These are phyloP conservation scores for Lethocerus indicus DNA, from an alignment of 1,140 invertebrate species.

Conservation along the genomic window DNA sequence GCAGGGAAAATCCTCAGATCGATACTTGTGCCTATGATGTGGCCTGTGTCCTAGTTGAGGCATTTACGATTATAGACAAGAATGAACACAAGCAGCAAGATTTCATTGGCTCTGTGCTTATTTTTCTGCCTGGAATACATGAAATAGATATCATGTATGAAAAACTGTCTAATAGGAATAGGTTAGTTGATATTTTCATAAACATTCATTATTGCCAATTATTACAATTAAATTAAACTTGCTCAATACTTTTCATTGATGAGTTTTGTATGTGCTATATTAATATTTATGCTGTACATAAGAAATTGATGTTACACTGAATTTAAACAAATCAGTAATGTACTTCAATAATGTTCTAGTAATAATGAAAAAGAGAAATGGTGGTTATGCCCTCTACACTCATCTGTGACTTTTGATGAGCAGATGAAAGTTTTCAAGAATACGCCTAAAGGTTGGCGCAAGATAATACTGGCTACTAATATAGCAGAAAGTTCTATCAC, in stretches of 20 bases:
- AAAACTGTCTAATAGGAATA: background rate
- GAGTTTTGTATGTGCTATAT: too few relatives aligned
- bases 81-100: constrained; percentile 22
- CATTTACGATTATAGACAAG: constrained; percentile 52
- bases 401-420: constrained; percentile 44
- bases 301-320: too few relatives aligned
- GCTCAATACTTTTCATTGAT: background rate
- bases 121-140: constrained; percentile 73
- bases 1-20: constrained; percentile 31
- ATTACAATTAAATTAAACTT: too few relatives aligned
- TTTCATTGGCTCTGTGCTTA: constrained; percentile 39
- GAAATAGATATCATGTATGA: constrained; percentile 54
- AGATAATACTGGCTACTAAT: constrained; percentile 88
- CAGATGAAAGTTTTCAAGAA: constrained; percentile 49
- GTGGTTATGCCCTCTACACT: constrained; percentile 34
- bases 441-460: constrained; percentile 37
- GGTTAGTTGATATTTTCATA: too few relatives aligned
- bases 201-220: too few relatives aligned
- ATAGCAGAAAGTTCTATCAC: constrained; percentile 96
- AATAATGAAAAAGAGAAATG: too few relatives aligned
- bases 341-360: too few relatives aligned
- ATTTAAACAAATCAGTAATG: too few relatives aligned
- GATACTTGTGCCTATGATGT: constrained; percentile 31
- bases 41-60: constrained; percentile 42
- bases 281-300: too few relatives aligned